Base-by-base conservation (phyloP, 64 coral and sea anemone genomes). In the Orbicella faveolata region DNA sequence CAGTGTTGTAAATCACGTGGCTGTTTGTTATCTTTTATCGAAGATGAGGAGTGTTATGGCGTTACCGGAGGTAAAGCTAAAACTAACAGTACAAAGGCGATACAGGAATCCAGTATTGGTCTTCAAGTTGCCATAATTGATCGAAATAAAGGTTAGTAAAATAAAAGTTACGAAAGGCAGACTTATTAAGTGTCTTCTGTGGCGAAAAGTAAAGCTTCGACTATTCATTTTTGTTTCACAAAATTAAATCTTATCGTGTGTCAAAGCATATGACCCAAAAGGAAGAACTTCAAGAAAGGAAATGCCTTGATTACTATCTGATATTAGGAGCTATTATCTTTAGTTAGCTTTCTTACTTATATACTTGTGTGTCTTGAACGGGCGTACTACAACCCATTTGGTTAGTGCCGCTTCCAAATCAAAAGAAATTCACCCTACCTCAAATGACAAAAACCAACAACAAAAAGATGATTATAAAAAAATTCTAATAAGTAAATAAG, bases 91-190 rank as follows among this genome's bases (percentile, higher is more conserved):
- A 74, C 80, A 82, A 59, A 51, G 34, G 11, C 17, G 4, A 15
- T 14, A 83, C 17, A 15, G 61, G 67, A 35, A 72, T 44, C 48
- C 16, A 79, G 41, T 54, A n/a, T 87, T 67, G 84, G 61, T 63
- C 61, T 92, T 44, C 61, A 77, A 21, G 52, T 92, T 61, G 90
- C 90, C 16, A 80, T 92, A 37, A 80, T 92, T 76, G 90, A 92
- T 74, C 84, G 90, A 79, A 92, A 92, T 20, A 87, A 78, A 87
- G 90, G 90, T 92, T 30, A 55, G 81, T 70, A 4, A 70, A 68
- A 70, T 70, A 6, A 11, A 12, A 23, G 21, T 70, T 70, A 23
- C 67, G 2, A 11, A 26, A 10, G n/a, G n/a, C 7, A 70, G 10
- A 23, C 9, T 25, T 70, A 26, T 33, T 2, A 70, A 4, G 44